These are phyloP conservation scores for Hesperia comma DNA, from an alignment of 2,888 invertebrate genomes.

Conservation along the genomic window DNA sequence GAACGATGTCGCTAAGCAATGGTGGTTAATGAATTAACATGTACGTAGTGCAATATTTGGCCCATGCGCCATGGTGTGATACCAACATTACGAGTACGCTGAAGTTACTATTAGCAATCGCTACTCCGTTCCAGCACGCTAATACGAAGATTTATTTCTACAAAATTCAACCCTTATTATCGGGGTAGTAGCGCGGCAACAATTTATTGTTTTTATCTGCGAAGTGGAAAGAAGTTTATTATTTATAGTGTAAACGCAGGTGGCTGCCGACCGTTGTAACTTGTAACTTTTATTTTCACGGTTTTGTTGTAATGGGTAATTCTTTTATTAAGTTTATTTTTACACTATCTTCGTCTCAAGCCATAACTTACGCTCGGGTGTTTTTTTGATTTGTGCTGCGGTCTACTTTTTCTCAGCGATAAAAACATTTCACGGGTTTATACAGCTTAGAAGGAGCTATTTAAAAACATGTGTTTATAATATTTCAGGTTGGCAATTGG, in stretches of 20 bases:
- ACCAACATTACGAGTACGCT: not conserved
- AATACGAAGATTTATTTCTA: slow-evolving; percentile 6
- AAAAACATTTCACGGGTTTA: too few species aligned
- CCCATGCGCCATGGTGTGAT: too few species aligned
- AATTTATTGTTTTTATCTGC: slow-evolving; percentile 27
- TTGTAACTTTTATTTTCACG: slow-evolving; percentile 16
- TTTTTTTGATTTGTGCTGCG: too few species aligned
- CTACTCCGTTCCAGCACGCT: not conserved
- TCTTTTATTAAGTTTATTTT: slow-evolving; percentile 7
- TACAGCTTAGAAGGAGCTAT: too few species aligned
- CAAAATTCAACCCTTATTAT: slow-evolving; percentile 24
- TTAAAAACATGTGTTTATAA: too few species aligned
- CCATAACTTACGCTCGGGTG: not conserved
- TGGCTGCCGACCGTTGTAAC: slow-evolving; percentile 10
- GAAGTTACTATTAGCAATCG: not conserved
- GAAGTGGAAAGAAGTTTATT: slow-evolving; percentile 22
- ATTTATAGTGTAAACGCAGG: slow-evolving; percentile 23
- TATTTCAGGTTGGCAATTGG: too few species aligned
- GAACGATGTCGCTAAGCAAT: too few species aligned
- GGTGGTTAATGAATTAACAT: too few species aligned
- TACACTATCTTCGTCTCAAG: not conserved
- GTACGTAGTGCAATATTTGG: too few species aligned
- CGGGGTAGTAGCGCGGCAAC: slow-evolving; percentile 11
- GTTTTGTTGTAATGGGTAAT: slow-evolving; percentile 4
- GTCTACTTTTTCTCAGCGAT: not conserved